Conservation (phyloP, 2,888 invertebrate species). For the Melanotus villosus region DNA sequence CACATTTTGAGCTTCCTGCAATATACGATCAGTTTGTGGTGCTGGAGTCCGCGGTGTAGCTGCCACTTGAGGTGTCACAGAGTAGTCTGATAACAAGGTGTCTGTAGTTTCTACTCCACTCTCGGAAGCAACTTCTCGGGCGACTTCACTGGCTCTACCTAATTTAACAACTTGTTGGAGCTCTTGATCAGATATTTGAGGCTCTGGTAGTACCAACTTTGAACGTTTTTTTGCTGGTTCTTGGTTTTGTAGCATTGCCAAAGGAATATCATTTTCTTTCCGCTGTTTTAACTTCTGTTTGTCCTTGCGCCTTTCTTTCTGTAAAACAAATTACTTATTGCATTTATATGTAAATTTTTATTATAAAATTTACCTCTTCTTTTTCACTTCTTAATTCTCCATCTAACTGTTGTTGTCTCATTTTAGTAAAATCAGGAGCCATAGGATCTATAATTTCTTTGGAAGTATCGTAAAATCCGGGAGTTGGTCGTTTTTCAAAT, state of each 20-base stretch:
- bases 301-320: constrained; percentile 93
- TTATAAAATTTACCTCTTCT: constrained; percentile 91
- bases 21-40: constrained; percentile 84
- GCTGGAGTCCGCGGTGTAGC: constrained; percentile 91
- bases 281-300: constrained; percentile 95
- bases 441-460: constrained; percentile 90
- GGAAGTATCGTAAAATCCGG: constrained; percentile 96
- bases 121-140: constrained; percentile 89
- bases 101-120: constrained; percentile 85
- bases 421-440: constrained; percentile 90
- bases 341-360: too few species aligned
- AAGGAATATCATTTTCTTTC: constrained; percentile 96
- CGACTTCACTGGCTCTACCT: constrained; percentile 91
- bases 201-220: constrained; percentile 95
- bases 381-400: constrained; percentile 92
- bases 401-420: constrained; percentile 94
- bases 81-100: constrained; percentile 92
- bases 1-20: constrained; percentile 98
- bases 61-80: constrained; percentile 78
- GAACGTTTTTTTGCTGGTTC: constrained; percentile 94
- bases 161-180: constrained; percentile 93
- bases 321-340: too few species aligned
- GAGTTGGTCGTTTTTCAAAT: constrained; percentile 94
- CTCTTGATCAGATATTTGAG: constrained; percentile 96
- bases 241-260: constrained; percentile 88